phyloP scores from a whole-genome alignment of 2,797 vertebrate genomes.

The Urosaurus nigricauda region DNA sequence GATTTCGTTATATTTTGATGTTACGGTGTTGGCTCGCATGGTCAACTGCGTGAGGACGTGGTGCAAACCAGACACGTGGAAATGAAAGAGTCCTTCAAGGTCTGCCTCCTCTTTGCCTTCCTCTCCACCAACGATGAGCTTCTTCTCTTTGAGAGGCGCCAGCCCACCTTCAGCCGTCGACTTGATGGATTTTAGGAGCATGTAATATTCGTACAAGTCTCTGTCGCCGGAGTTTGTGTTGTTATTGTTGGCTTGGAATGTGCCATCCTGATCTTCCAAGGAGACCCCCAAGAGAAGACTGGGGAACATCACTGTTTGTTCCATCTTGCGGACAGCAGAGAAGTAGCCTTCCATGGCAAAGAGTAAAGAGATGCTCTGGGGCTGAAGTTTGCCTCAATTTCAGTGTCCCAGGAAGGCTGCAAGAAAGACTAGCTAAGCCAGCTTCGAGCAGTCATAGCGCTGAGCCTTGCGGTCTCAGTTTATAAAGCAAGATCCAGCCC shows the following conservation, averaged over 20 bases:
- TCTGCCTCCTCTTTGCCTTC: conserved; percentile 68
- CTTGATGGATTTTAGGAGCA: conserved; percentile 84
- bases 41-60: conserved; percentile 84
- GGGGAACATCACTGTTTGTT: conserved; percentile 88
- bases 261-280: conserved; percentile 45
- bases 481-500: neutral
- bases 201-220: conserved; percentile 82
- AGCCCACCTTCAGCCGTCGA: conserved; percentile 81
- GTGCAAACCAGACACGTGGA: conserved; percentile 87
- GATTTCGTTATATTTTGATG: conserved; percentile 88
- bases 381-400: conserved; percentile 72
- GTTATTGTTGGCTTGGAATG: neutral
- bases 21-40: conserved; percentile 82
- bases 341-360: conserved; percentile 80
- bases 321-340: conserved; percentile 83
- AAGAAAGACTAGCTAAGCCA: neutral
- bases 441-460: neutral
- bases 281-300: conserved; percentile 86
- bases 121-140: conserved; percentile 62
- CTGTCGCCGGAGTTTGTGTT: conserved; percentile 54
- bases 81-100: conserved; percentile 83
- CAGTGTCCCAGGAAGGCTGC: conserved; percentile 63
- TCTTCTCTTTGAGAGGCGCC: conserved; percentile 70
- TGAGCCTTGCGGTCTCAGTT: neutral
- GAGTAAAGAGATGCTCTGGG: conserved; percentile 78